These are phyloP conservation scores for Lagodon rhomboides DNA, from an alignment of 2,797 vertebrate species.

Conservation along the genomic window DNA sequence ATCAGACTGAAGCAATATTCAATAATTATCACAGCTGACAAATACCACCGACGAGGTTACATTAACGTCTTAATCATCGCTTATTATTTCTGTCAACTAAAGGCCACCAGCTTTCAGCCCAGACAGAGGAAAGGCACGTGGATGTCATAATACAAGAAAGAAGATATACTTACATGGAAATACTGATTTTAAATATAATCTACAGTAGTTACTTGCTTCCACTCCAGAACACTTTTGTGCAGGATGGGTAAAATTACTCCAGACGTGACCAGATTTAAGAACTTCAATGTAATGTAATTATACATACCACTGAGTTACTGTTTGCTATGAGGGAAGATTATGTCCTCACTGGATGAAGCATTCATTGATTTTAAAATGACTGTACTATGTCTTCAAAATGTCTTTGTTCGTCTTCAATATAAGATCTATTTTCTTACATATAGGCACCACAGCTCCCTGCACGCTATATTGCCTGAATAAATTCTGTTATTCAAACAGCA, in stretches of 20 bases:
- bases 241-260: background rate
- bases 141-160: background rate
- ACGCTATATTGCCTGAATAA: background rate
- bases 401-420: no score
- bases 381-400: background rate
- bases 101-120: background rate
- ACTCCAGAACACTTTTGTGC: background rate
- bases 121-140: no score
- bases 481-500: background rate
- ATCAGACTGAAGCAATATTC: slow-evolving; percentile 25
- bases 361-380: background rate
- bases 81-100: slow-evolving; percentile 19
- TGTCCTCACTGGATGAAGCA: no score
- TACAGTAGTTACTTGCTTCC: background rate
- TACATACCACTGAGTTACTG: background rate
- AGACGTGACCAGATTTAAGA: no score
- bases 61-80: slow-evolving; percentile 4
- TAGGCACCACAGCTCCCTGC: no score
- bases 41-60: slow-evolving; percentile 25
- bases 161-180: background rate
- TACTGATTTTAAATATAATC: slow-evolving; percentile 3
- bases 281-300: background rate
- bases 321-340: background rate
- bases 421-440: background rate
- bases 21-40: slow-evolving; percentile 12